Conservation (phyloP, 2,797 vertebrate species). For the Scolopax rusticola region DNA sequence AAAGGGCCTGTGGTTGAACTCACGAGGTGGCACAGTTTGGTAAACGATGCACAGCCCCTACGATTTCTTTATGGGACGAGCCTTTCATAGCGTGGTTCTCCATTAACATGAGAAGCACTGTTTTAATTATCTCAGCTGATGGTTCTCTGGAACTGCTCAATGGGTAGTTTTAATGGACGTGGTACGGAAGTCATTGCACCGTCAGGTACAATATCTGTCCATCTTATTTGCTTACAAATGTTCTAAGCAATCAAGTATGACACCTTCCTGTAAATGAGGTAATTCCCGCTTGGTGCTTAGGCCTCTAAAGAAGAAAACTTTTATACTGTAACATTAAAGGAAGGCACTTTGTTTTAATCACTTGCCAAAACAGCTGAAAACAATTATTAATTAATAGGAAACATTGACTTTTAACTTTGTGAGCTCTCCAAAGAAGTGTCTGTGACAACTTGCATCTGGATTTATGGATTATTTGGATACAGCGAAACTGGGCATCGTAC, state of each 20-base stretch:
- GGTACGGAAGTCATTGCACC: not conserved
- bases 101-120: not conserved
- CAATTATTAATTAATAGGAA: constrained; percentile 95
- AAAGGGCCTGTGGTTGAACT: not conserved
- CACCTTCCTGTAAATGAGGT: constrained; percentile 57
- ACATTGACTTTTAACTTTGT: constrained; percentile 84
- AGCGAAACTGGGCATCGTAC: constrained; percentile 58
- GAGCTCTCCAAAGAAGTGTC: constrained; percentile 78
- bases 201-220: not conserved
- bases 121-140: not conserved
- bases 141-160: not conserved
- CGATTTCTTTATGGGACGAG: not conserved
- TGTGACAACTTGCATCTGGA: constrained; percentile 80
- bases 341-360: constrained; percentile 82
- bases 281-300: constrained; percentile 46
- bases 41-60: not conserved
- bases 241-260: constrained; percentile 8
- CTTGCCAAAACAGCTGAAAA: constrained; percentile 90
- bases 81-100: not conserved
- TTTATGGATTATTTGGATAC: constrained; percentile 77
- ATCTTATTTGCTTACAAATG: not conserved
- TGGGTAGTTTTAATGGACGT: not conserved
- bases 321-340: constrained; percentile 79
- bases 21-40: not conserved
- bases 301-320: constrained; percentile 69